A percentile compares a stretch with the other conserved stretches of the same genome.
Conservation (phyloP, 2,113 vertebrate genomes). For the Pseudorectes ferrugineus region DNA sequence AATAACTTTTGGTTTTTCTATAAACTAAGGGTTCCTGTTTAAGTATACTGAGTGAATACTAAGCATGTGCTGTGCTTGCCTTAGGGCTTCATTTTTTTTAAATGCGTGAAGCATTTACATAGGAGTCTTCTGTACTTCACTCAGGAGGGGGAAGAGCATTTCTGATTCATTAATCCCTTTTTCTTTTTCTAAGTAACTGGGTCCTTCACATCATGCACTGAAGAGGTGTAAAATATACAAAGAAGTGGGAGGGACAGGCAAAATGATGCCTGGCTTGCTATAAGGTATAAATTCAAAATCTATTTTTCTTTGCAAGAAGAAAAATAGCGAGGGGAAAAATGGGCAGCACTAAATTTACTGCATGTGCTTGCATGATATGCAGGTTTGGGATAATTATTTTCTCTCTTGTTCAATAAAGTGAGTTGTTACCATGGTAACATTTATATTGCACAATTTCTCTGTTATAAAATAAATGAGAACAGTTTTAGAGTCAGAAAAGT, state of each 20-base stretch:
- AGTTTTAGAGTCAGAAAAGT: conserved; percentile 16
- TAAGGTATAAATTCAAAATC: conserved; percentile 46
- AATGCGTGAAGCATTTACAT: conserved; percentile 56
- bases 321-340: not conserved
- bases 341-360: conserved; percentile 33
- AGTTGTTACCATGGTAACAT: conserved; percentile 60
- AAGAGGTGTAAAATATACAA: conserved; percentile 44
- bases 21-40: conserved; percentile 33
- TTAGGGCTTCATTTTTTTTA: conserved; percentile 55
- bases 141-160: conserved; percentile 61
- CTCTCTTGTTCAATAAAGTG: conserved; percentile 55
- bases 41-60: conserved; percentile 57
- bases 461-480: conserved; percentile 47
- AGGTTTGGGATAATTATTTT: conserved; percentile 61
- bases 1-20: conserved; percentile 42
- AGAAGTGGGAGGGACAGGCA: conserved; percentile 39
- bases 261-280: conserved; percentile 6
- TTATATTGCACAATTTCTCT: conserved; percentile 44
- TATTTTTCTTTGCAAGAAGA: not conserved
- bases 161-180: conserved; percentile 63
- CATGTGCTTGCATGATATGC: conserved; percentile 29
- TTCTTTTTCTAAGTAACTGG: conserved; percentile 38
- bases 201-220: conserved; percentile 44
- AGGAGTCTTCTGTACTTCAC: conserved; percentile 59
- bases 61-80: conserved; percentile 53